Base-by-base conservation (phyloP, 2,888 invertebrate genomes). In the Drosophila paranaensis region DNA sequence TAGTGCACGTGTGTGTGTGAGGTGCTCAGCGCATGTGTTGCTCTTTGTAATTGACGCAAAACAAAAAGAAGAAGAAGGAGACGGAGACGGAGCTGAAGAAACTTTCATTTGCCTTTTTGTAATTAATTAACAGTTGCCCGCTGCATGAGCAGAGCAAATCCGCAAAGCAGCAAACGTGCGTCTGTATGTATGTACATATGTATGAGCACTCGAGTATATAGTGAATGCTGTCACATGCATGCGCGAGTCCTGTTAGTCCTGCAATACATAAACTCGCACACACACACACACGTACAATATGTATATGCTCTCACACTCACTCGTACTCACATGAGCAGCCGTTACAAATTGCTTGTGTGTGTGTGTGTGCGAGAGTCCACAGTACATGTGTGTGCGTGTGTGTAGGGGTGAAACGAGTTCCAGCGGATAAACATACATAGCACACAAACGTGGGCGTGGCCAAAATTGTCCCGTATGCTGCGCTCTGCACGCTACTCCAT, bases 31-130 rank as follows among this genome's bases (percentile, higher is more conserved):
- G 37, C 57, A 57, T 43, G 56, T 66, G 60, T 53, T 68, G 50
- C 45, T 54, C 54, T 27, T 55, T 55, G 43, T 61, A 71, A 72
- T 66, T 69, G 53, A 76, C 62, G 77, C 65, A 58, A 60, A 51
- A 61, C 66, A 58, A 62, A 43, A 63, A 55, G 50, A 56, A 10
- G 46, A 46, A 0, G 45, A 57, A 60, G 43, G 55, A 54, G 42
- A 58, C 50, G 50, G 33, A 55, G 45, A 57, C 56, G 43, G 55
- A 54, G 42, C 55, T 50, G 50, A 33, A 55, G 58, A 85, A 85
- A 78, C 81, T 82, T 85, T 82, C 69, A 78, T 82, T 82, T 74
- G 71, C 67, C 63, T 77, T 77, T 82, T 76, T 60, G 83, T 82
- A 82, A 85, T 85, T 82, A 82, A 83, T 82, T 79, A 72, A 60